Percentiles rank a stretch among this genome's conserved stretches.
These are phyloP conservation scores for Bergia puertoricense DNA, from an alignment of 92 coral and sea anemone genomes.

Conservation along the genomic window DNA sequence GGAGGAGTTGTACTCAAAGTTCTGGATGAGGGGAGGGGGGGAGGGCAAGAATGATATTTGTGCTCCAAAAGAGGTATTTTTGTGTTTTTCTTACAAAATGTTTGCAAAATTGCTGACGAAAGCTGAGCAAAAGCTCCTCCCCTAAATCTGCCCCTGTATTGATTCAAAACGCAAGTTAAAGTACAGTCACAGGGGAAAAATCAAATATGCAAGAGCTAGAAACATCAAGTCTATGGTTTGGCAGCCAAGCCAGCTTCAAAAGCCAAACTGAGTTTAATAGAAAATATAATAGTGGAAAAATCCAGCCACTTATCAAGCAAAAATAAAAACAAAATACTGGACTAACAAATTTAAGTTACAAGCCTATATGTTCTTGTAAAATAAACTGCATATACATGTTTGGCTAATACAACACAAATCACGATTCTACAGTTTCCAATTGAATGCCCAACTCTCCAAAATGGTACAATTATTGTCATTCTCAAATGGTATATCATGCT, in stretches of 20 bases:
- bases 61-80: too few species aligned
- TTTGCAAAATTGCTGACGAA: too few species aligned
- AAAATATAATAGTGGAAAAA: conserved; percentile 4
- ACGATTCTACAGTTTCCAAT: too few species aligned
- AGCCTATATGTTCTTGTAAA: not conserved
- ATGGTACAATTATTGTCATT: not conserved
- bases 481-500: not conserved
- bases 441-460: not conserved
- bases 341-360: not conserved
- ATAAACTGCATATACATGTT: not conserved
- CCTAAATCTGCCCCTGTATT: too few species aligned
- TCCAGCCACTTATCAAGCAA: conserved; percentile 15
- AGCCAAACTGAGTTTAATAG: not conserved
- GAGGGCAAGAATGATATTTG: too few species aligned
- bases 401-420: too few species aligned
- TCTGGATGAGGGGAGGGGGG: too few species aligned
- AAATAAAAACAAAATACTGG: not conserved
- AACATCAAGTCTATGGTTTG: not conserved
- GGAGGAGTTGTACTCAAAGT: too few species aligned
- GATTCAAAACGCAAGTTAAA: not conserved
- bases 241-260: conserved; percentile 28
- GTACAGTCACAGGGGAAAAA: not conserved
- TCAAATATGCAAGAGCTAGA: not conserved
- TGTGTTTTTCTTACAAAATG: too few species aligned
- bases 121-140: too few species aligned